These are phyloP conservation scores for Pachydiplax longipennis DNA, from an alignment of 2,888 invertebrate species.

Conservation along the genomic window DNA sequence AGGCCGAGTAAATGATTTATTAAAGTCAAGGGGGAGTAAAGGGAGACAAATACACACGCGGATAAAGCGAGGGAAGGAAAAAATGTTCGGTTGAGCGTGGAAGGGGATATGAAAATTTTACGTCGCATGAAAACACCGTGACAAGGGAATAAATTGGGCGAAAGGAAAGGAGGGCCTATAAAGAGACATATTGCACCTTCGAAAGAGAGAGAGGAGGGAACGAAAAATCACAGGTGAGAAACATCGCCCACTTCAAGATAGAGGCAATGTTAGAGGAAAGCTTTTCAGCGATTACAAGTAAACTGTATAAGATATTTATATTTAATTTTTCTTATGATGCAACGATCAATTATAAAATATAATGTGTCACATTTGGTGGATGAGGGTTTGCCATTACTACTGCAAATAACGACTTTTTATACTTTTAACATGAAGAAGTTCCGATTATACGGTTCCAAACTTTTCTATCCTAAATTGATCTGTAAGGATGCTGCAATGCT, in stretches of 20 bases:
- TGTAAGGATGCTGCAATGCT: no score
- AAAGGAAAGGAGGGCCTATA: not conserved
- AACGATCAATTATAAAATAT: no score
- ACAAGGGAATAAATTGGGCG: slow-evolving; percentile 4
- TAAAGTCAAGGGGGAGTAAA: not conserved
- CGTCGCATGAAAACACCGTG: slow-evolving; percentile 14
- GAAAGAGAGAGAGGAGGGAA: not conserved
- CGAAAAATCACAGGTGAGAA: not conserved
- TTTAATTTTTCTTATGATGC: no score
- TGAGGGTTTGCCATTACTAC: no score
- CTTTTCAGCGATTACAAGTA: no score
- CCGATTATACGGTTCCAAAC: no score
- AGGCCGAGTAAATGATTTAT: slow-evolving; percentile 7
- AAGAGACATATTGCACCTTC: not conserved
- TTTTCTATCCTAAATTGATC: no score
- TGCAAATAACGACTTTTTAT: no score
- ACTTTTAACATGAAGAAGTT: no score
- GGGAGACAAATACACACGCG: not conserved
- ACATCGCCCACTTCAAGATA: not conserved
- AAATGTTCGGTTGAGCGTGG: not conserved
- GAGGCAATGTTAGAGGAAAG: not conserved
- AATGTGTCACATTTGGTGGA: no score
- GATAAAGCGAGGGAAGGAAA: not conserved
- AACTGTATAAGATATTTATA: no score
- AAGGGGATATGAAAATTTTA: slow-evolving; percentile 27